Conservation (phyloP, 2,113 vertebrate species). For the Panthera tigris region DNA sequence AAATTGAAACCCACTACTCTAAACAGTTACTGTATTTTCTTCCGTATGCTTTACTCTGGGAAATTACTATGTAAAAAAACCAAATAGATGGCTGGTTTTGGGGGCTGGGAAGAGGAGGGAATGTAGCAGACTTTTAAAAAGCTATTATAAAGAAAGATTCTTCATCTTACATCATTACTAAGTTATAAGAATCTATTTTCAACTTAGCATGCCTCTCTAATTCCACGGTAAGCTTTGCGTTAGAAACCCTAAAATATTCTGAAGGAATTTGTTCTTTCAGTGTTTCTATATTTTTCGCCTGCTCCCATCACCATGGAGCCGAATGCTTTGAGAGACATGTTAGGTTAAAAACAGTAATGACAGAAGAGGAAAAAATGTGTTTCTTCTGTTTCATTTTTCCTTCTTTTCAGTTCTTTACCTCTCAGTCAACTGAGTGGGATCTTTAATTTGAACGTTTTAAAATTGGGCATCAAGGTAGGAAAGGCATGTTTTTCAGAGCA, state of each 20-base stretch:
- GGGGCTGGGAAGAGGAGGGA: not conserved
- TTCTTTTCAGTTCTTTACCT: not conserved
- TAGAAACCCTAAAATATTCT: conserved; percentile 64
- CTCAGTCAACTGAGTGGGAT: not conserved
- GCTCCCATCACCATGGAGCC: conserved; percentile 71
- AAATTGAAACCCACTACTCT: not conserved
- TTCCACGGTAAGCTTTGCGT: conserved; percentile 46
- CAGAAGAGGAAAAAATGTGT: not conserved
- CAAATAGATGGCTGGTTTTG: not conserved
- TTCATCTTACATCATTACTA: conserved; percentile 51
- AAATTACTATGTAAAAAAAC: not conserved
- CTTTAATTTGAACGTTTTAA: not conserved
- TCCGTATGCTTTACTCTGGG: not conserved
- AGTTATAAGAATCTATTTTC: conserved; percentile 61
- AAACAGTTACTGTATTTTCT: not conserved
- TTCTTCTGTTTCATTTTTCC: not conserved
- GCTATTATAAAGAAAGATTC: conserved; percentile 1
- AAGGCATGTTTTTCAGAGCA: not conserved
- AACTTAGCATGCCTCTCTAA: conserved; percentile 39
- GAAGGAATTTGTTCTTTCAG: conserved; percentile 69
- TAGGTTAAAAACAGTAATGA: conserved; percentile 69
- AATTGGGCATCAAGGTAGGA: not conserved
- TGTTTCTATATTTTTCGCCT: conserved; percentile 61
- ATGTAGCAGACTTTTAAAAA: conserved; percentile 4
- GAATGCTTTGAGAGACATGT: conserved; percentile 41